These are phyloP conservation scores for Athetis lepigone DNA, from an alignment of 2,888 invertebrate species.

Conservation along the genomic window DNA sequence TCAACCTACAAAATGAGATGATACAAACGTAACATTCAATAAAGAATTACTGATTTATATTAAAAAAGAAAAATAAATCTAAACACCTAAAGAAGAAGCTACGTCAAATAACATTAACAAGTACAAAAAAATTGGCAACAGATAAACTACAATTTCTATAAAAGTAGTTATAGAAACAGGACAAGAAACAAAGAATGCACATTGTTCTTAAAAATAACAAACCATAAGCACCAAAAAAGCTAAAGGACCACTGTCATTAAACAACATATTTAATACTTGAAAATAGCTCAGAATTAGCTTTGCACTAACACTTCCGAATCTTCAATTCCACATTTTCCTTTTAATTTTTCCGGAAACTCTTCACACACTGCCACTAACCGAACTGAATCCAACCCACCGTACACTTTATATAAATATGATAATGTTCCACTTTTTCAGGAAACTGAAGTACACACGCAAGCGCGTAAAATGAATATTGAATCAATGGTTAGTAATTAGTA, in stretches of 20 bases:
- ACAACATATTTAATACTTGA: not conserved
- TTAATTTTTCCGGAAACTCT: slow-evolving; percentile 21
- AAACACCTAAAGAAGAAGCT: not conserved
- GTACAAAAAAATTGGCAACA: not conserved
- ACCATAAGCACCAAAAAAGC: slow-evolving; percentile 1
- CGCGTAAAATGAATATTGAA: slow-evolving; percentile 66
- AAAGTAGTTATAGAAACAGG: not conserved
- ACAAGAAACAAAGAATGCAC: not conserved
- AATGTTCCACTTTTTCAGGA: slow-evolving; percentile 86
- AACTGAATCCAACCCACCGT: slow-evolving; percentile 52
- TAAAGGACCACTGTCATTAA: not conserved
- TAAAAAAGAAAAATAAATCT: not conserved
- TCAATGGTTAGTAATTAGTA: slow-evolving; percentile 69
- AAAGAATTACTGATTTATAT: not conserved
- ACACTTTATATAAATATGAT: slow-evolving; percentile 82
- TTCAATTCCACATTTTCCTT: slow-evolving; percentile 31
- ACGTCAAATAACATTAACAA: not conserved
- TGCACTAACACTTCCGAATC: slow-evolving; percentile 42
- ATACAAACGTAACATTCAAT: no score
- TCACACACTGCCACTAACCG: slow-evolving; percentile 44
- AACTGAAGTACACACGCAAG: slow-evolving; percentile 76
- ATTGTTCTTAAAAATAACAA: not conserved
- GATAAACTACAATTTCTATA: no score
- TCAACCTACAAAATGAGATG: slow-evolving; percentile 24
- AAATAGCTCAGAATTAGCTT: slow-evolving; percentile 4